Percentiles rank a stretch among this genome's conserved stretches.
These are phyloP conservation scores for Pipistrellus kuhlii DNA, from an alignment of 2,797 vertebrate species.

Conservation along the genomic window DNA sequence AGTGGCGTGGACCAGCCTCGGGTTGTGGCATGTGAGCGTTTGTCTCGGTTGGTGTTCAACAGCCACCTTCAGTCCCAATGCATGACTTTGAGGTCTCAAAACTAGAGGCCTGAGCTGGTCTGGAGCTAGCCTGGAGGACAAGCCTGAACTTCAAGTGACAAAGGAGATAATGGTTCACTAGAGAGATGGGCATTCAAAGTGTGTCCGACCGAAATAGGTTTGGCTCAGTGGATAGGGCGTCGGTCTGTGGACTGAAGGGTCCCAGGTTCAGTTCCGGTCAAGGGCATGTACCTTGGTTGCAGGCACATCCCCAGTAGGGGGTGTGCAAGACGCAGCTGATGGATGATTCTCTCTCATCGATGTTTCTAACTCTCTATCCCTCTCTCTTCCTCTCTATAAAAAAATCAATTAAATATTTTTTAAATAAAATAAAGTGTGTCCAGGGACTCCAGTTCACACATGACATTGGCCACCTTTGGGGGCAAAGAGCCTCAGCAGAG, in stretches of 20 bases:
- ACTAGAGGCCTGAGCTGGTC: not conserved
- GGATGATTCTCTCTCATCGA: too few species aligned
- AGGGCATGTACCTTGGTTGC: too few species aligned
- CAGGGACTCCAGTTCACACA: not conserved
- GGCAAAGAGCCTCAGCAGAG: not conserved
- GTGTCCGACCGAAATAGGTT: not conserved
- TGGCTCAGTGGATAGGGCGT: too few species aligned
- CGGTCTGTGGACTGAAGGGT: too few species aligned
- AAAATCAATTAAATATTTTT: too few species aligned
- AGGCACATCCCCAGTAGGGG: too few species aligned
- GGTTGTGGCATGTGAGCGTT: not conserved
- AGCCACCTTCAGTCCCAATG: not conserved
- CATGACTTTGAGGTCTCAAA: conserved; percentile 22
- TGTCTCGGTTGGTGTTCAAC: not conserved
- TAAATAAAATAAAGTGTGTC: not conserved
- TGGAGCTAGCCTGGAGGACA: not conserved
- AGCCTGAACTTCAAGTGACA: not conserved
- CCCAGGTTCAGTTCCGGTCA: too few species aligned
- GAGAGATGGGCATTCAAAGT: not conserved
- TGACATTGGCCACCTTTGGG: not conserved
- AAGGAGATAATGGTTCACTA: not conserved
- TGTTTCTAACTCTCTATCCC: too few species aligned
- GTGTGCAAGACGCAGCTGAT: too few species aligned
- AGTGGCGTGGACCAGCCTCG: not conserved
- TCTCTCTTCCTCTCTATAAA: too few species aligned